Evolutionary conservation across 2,888 invertebrate genomes (phyloP), one percentile per base, ranked within the genome.

Genomic region (Epinotia brunnichana): DNA sequence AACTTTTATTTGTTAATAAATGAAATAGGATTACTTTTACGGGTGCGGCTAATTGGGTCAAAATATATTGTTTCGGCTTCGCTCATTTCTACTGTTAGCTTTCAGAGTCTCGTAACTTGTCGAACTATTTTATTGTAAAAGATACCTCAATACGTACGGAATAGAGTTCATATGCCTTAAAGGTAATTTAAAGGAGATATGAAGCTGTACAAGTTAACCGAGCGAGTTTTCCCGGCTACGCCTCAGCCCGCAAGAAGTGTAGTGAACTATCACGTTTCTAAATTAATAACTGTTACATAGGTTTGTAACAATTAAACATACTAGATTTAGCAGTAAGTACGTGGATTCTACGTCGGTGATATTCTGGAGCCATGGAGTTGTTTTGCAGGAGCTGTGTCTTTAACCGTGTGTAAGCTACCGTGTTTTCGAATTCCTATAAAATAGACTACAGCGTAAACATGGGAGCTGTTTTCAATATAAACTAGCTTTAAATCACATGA

Each of bases 1-100:
- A 62, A 73, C 72, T 62, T 68, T 73, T 69, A 53, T 69, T 63
- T 63, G 73, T 73, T 63, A 29, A 39, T 69, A 69, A 73, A 57
- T 73, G 62, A 69, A 69, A 73, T 63, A 68, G 68, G 68, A 62
- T 63, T 68, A 69, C 60, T 72, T 62, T 13, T 73, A 39, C 29
- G 62, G 62, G 19, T 64, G 62, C 68, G 39, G 51, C 56, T 73
- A 73, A 73, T 73, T 73, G 73, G 73, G 73, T 57, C 56, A 68
- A 56, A 57, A 63, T 68, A 53, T 59, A 61, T 56, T 44, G 68
- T 35, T 62, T 68, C 35, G 41, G 67, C 44, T 60, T 61, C 59
- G 51, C 35, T 70, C 10, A 48, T 64, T 64, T 57, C 48, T 7
- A 11, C 13, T 24, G 24, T 41, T 41, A 39, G 29, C 48, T 35